Percentiles rank a stretch among this genome's conserved stretches.
phyloP scores from a whole-genome alignment of 2,797 vertebrate species.

The Sphenopsis melanotis region DNA sequence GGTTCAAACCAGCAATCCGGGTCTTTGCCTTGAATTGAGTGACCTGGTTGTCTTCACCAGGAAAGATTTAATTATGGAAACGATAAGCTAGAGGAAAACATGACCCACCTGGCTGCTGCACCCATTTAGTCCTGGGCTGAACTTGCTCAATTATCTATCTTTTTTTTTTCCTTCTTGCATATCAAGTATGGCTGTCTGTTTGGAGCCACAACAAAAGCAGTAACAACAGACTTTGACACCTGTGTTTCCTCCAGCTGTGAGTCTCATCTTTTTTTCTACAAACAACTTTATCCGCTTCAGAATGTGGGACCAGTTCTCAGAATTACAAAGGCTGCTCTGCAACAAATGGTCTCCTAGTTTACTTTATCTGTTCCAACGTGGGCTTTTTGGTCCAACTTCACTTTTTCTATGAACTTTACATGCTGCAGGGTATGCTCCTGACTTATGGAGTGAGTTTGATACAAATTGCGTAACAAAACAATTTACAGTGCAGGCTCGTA shows the following conservation, averaged over 20 bases:
- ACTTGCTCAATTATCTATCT: not conserved
- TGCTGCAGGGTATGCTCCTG: slow-evolving; percentile 1
- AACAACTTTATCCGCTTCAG: slow-evolving; percentile 10
- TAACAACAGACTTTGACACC: slow-evolving; percentile 53
- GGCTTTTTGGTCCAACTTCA: not conserved
- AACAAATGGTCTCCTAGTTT: slow-evolving; percentile 15
- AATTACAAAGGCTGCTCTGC: slow-evolving; percentile 10
- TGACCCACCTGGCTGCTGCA: not conserved
- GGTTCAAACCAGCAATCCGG: not conserved
- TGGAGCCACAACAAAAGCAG: slow-evolving; percentile 42
- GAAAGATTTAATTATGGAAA: not conserved
- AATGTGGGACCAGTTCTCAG: slow-evolving; percentile 31
- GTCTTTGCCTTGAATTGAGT: not conserved
- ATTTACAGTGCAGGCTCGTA: not conserved
- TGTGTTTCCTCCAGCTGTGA: slow-evolving; percentile 55
- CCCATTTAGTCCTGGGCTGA: not conserved
- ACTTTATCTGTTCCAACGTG: not conserved
- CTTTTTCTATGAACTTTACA: slow-evolving; percentile 4
- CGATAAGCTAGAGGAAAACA: not conserved
- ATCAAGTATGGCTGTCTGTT: not conserved
- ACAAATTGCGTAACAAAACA: slow-evolving; percentile 15
- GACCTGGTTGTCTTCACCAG: not conserved
- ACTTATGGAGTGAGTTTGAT: not conserved
- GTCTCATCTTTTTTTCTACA: not conserved
- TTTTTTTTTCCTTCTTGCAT: not conserved